Percentiles rank a stretch among this genome's conserved stretches.
These are phyloP conservation scores for Pogona vitticeps DNA, from an alignment of 2,113 vertebrate species.

Conservation along the genomic window DNA sequence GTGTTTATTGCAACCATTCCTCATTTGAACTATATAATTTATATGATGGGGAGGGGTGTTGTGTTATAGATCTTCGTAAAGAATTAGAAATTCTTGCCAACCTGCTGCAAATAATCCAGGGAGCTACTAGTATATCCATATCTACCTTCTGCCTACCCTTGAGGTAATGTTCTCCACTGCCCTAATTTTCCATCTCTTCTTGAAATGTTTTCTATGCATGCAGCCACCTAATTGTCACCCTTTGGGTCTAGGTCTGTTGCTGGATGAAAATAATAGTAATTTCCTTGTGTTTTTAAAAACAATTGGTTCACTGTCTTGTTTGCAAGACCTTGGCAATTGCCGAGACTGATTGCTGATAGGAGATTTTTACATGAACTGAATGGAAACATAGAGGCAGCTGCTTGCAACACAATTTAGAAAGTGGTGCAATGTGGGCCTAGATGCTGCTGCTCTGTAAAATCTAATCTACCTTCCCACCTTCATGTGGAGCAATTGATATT, in stretches of 20 bases:
- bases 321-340: background rate
- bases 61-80: background rate
- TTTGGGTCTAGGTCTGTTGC: background rate
- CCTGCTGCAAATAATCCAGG: background rate
- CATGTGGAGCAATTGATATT: background rate
- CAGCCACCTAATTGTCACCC: background rate
- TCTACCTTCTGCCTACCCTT: background rate
- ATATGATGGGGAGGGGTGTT: background rate
- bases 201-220: background rate
- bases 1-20: background rate
- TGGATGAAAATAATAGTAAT: background rate
- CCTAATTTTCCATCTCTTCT: background rate
- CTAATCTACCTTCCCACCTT: background rate
- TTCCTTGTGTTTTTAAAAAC: background rate
- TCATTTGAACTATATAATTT: background rate
- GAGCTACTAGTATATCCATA: background rate
- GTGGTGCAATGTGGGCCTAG: background rate
- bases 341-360: background rate
- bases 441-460: background rate
- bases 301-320: background rate
- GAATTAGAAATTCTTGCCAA: background rate
- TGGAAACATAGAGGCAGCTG: background rate
- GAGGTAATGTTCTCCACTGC: background rate
- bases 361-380: background rate
- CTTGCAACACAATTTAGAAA: background rate